Percentiles rank a stretch among this genome's conserved stretches.
Evolutionary conservation across 2,113 vertebrate species (phyloP).

Genomic region (Sporophila hypoxantha): DNA sequence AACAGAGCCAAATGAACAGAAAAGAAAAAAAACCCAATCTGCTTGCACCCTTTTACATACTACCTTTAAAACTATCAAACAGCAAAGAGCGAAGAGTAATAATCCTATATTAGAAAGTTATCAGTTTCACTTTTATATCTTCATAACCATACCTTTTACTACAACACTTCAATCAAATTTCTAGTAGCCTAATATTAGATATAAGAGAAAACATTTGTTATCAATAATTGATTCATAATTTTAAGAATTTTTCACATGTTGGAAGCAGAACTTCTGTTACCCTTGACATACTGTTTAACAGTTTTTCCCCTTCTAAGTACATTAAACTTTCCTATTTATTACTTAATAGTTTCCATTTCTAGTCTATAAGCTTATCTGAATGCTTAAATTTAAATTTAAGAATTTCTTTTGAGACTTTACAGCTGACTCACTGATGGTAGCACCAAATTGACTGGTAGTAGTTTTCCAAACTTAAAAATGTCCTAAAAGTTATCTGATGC

Average conservation of each 20-base stretch:
- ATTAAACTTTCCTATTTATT: conserved; percentile 32
- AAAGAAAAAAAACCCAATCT: conserved; percentile 70
- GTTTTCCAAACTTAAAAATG: not conserved
- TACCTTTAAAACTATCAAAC: conserved; percentile 52
- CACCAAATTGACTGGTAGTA: not conserved
- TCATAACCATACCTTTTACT: not conserved
- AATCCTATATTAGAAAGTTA: not conserved
- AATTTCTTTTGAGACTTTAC: not conserved
- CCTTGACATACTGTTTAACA: conserved; percentile 27
- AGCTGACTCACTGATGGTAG: not conserved
- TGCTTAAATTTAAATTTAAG: not conserved
- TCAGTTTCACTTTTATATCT: not conserved
- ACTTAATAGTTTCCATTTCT: not conserved
- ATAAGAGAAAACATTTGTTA: not conserved
- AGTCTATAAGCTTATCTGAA: not conserved
- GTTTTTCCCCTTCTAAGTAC: not conserved
- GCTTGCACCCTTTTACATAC: conserved; percentile 50
- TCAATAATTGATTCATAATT: not conserved
- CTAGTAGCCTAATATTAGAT: not conserved
- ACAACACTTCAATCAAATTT: not conserved
- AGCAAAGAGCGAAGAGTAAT: not conserved
- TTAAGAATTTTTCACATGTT: not conserved
- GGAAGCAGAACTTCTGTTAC: not conserved
- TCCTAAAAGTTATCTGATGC: not conserved
- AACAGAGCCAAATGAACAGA: conserved; percentile 78